Conservation (phyloP, 2,797 vertebrate genomes). For the Mus caroli region DNA sequence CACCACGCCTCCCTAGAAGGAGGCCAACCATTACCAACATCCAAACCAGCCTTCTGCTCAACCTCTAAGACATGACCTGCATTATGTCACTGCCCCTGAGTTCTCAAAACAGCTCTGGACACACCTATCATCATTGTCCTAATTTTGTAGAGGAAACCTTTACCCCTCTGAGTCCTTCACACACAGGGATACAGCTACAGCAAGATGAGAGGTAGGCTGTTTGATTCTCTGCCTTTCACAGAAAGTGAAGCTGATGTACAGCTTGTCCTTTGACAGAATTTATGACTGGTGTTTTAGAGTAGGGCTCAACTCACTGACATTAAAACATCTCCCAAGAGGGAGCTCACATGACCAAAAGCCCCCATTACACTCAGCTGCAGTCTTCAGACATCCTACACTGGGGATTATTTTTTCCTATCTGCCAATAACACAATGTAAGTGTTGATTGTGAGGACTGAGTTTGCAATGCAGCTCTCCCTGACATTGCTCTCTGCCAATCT, state of each 20-base stretch:
- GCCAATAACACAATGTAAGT: not conserved
- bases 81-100: fast-evolving
- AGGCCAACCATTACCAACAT: not conserved
- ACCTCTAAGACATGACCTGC: not conserved
- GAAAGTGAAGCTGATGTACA: not conserved
- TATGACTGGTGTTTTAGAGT: not conserved
- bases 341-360: not conserved
- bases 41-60: not conserved
- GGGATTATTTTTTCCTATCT: not conserved
- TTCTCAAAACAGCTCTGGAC: not conserved
- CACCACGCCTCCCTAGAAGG: not conserved
- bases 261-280: not conserved
- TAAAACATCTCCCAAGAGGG: not conserved
- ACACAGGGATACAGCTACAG: too few relatives aligned
- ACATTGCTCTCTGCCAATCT: not conserved
- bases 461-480: too few relatives aligned
- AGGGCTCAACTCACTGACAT: not conserved
- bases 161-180: not conserved
- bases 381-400: not conserved
- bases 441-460: not conserved
- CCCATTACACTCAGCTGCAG: not conserved
- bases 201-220: not conserved
- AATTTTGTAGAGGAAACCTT: not conserved
- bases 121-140: not conserved
- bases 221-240: not conserved